phyloP scores from a whole-genome alignment of 2,888 invertebrate species.

The Oscheius onirici region DNA sequence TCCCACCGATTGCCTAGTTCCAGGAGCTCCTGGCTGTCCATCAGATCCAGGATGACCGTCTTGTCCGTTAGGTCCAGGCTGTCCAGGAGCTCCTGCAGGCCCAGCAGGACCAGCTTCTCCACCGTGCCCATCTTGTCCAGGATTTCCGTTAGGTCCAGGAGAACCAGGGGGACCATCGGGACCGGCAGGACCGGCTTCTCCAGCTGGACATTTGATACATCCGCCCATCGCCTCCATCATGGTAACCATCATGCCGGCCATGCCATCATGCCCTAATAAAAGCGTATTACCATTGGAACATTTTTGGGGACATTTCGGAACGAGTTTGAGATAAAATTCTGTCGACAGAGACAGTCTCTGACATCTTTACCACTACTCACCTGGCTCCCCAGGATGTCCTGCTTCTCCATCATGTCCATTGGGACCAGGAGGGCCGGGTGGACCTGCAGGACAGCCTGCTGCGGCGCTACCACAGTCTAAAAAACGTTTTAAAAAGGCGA shows the following conservation, averaged over 20 bases:
- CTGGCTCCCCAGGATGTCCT: conserved; percentile 19
- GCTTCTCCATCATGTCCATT: conserved; percentile 10
- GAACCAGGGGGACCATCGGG: conserved; percentile 23
- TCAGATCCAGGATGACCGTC: background rate
- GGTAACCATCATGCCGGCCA: conserved; percentile 21
- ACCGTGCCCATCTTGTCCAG: conserved; percentile 17
- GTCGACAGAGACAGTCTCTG: too few species aligned
- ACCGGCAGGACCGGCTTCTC: conserved; percentile 22
- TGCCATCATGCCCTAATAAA: too few species aligned
- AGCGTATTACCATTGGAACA: too few species aligned
- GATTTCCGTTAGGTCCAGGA: conserved; percentile 5
- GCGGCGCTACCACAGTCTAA: conserved; percentile 23
- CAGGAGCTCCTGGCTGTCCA: conserved; percentile 27
- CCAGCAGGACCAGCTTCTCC: background rate
- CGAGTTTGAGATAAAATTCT: too few species aligned
- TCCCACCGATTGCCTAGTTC: background rate
- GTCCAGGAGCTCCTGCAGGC: background rate
- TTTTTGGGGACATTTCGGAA: too few species aligned
- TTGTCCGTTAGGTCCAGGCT: background rate
- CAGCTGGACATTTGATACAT: conserved; percentile 25
- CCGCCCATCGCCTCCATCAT: conserved; percentile 27
- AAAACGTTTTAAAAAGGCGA: background rate
- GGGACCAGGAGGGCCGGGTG: conserved; percentile 16
- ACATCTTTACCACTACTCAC: too few species aligned
- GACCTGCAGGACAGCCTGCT: conserved; percentile 24